Conservation (phyloP, 1,140 invertebrate species). For the Drosophila watanabei region DNA sequence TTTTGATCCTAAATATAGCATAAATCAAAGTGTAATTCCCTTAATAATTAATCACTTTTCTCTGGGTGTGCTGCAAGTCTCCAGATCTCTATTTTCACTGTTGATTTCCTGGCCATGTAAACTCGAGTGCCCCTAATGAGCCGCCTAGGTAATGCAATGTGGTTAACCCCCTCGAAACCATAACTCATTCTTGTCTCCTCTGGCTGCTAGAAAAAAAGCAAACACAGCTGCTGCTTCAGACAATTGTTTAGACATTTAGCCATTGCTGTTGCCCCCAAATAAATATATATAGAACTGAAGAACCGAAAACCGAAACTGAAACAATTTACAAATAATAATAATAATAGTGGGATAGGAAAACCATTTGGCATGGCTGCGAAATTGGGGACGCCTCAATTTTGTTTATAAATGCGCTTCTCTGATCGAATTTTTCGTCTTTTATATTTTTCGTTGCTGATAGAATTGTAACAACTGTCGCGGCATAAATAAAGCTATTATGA, state of each 20-base stretch:
- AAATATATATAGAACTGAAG: background rate
- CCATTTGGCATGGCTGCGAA: constrained; percentile 58
- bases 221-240: constrained; percentile 66
- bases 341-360: constrained; percentile 32
- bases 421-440: constrained; percentile 30
- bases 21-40: background rate
- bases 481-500: constrained; percentile 82
- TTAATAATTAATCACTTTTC: background rate
- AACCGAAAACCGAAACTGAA: constrained; percentile 33
- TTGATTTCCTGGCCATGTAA: constrained; percentile 26
- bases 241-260: constrained; percentile 68
- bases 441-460: constrained; percentile 57
- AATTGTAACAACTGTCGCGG: constrained; percentile 83
- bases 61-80: constrained; percentile 5
- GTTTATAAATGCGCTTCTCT: constrained; percentile 49
- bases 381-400: constrained; percentile 73
- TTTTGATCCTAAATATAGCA: too few relatives aligned
- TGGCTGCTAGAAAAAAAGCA: constrained; percentile 27
- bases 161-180: constrained; percentile 18
- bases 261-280: constrained; percentile 30
- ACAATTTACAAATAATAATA: constrained; percentile 63
- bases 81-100: constrained; percentile 13
- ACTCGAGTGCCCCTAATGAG: constrained; percentile 37
- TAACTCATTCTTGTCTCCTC: constrained; percentile 35
- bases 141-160: constrained; percentile 26